Base-by-base conservation (phyloP, 1,140 invertebrate species). In the Drosophila murphyi region DNA sequence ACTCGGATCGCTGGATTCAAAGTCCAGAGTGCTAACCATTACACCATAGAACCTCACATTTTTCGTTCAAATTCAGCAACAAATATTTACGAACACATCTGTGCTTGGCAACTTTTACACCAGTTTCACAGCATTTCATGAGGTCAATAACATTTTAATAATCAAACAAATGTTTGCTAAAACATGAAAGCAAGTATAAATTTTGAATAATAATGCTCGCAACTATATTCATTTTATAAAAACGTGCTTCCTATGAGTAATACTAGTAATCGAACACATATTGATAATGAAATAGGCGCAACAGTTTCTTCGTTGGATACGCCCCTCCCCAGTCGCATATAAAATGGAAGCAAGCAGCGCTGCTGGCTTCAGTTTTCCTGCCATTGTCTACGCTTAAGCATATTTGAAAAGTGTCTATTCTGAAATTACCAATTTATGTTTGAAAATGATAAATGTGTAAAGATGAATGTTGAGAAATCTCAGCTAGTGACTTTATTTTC, bases 21-120 rank as follows among this genome's bases (percentile, higher is more conserved):
- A 97, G 96, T 96, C 96, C 96, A 96, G 95, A 96, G 95, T 96
- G 96, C 96, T 97, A 95, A 96, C 96, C 96, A 96, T 96, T 96
- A 96, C 96, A 97, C 96, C 96, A 96, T 96, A 95, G 95, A 95
- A 96, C 91, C 91, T 29, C 10, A 50, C 51, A 5, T 2, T 8
- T 69, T 5, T 3, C 4, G 1, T 0, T 0, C 5, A 3, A 48
- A 34, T 50, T 68, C 47, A 3, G 7, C 57, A 29, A 54, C 55
- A 73, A 73, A 68, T 10, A 73, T 29, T 37, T 2, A 45, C 32
- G 5, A 50, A 60, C 32, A 50, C 45, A 28, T 20, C 5, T 43
- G 4, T 3, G 5, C 35, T 54, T 29, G 32, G 50, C 12, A 28
- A 20, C 4, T 7, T 7, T 32, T 0, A 20, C 28, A n/a, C 2